Evolutionary conservation across 1,140 invertebrate genomes (phyloP).

Genomic region (Habropoda laboriosa): DNA sequence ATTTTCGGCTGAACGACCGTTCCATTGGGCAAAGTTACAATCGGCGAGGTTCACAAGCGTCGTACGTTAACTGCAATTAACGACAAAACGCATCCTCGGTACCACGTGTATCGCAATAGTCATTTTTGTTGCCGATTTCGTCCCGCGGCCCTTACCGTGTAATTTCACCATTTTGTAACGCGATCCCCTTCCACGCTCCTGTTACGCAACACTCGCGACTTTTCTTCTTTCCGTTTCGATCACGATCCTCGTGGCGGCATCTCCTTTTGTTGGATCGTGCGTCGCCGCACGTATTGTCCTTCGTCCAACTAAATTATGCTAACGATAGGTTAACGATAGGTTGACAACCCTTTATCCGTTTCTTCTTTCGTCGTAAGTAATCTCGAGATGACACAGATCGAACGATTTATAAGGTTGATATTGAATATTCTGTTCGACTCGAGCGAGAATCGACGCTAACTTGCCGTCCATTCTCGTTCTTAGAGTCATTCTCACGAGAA

Average conservation of each 20-base stretch:
- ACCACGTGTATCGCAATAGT: background rate
- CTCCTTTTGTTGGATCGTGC: background rate
- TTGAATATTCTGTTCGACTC: too few species aligned
- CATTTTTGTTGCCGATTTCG: constrained; percentile 23
- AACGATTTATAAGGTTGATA: too few species aligned
- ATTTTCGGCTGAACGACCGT: background rate
- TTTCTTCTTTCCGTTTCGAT: constrained; percentile 53
- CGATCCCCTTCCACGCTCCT: constrained; percentile 3
- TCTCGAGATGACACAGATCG: too few species aligned
- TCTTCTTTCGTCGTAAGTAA: too few species aligned
- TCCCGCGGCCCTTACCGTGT: background rate
- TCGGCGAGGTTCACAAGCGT: background rate
- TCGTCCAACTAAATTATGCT: background rate
- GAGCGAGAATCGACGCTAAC: too few species aligned
- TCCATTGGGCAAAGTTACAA: background rate
- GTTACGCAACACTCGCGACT: constrained; percentile 21
- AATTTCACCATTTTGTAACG: constrained; percentile 59
- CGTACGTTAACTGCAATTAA: constrained; percentile 5
- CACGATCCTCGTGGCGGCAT: constrained; percentile 33
- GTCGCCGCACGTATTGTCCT: background rate
- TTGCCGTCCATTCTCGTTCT: background rate
- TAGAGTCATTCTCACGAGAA: too few species aligned
- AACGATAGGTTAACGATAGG: constrained; percentile 1
- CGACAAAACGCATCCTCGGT: constrained; percentile 1
- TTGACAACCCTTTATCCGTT: constrained; percentile 29